phyloP scores from a whole-genome alignment of 2,797 vertebrate species.

The Clarias laeviceps region DNA sequence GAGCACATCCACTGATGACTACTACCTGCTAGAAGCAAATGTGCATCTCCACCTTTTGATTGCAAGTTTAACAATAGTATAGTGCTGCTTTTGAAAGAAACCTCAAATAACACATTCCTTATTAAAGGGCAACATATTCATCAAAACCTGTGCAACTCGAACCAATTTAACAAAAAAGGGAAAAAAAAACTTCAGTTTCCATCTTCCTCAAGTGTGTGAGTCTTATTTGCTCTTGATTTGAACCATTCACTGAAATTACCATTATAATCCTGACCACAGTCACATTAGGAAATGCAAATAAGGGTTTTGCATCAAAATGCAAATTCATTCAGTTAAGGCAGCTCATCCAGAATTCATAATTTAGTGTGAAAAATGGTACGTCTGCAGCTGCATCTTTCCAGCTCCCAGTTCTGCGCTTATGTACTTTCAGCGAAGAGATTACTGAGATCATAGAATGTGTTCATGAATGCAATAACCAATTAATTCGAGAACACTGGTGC shows the following conservation, averaged over 20 bases:
- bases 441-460: not conserved
- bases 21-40: not conserved
- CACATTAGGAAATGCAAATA: slow-evolving; percentile 69
- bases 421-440: not conserved
- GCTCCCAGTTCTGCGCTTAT: not conserved
- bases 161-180: slow-evolving; percentile 14
- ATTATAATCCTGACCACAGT: slow-evolving; percentile 63
- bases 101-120: slow-evolving; percentile 24
- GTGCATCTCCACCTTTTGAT: not conserved
- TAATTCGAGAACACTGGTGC: not conserved
- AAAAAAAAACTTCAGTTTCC: slow-evolving; percentile 9
- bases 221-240: slow-evolving; percentile 58
- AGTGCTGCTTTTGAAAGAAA: not conserved
- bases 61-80: not conserved
- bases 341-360: slow-evolving; percentile 66
- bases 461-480: not conserved
- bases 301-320: slow-evolving; percentile 65
- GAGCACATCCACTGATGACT: not conserved
- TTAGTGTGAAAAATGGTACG: slow-evolving; percentile 63
- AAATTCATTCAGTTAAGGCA: slow-evolving; percentile 60
- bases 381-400: slow-evolving; percentile 46
- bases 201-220: slow-evolving; percentile 25
- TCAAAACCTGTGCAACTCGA: slow-evolving; percentile 22
- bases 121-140: slow-evolving; percentile 29
- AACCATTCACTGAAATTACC: slow-evolving; percentile 55